These are phyloP conservation scores for Leptoclinus maculatus DNA, from an alignment of 2,797 vertebrate genomes.

Conservation along the genomic window DNA sequence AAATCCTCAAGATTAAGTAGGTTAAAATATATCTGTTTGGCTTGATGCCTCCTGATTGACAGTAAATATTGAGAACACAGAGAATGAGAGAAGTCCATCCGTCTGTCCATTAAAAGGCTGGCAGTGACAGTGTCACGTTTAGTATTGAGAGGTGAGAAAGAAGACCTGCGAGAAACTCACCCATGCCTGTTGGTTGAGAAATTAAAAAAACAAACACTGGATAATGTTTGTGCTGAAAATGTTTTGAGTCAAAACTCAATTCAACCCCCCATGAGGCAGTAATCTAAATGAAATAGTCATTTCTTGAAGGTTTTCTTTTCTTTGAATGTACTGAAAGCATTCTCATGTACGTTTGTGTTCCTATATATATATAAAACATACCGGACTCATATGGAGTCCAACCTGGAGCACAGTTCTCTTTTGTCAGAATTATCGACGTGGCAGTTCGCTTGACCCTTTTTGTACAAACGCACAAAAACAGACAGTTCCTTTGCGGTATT, in stretches of 20 bases:
- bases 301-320: neutral
- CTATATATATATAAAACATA: neutral
- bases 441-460: conserved; percentile 4
- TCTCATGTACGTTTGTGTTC: neutral
- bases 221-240: neutral
- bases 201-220: no score
- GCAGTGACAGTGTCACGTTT: no score
- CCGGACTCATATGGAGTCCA: neutral
- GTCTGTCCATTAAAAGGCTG: no score
- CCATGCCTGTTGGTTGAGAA: no score
- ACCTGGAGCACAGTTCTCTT: neutral
- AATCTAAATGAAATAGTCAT: neutral
- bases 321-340: neutral
- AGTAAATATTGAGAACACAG: no score
- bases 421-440: neutral
- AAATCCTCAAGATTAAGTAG: no score
- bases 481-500: neutral
- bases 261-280: neutral
- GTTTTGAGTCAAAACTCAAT: neutral
- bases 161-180: no score
- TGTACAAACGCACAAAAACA: neutral
- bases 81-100: no score
- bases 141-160: no score
- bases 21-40: no score
- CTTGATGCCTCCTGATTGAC: no score